phyloP scores from a whole-genome alignment of 37 sponge, comb jelly and placozoan genomes.

The Aplysina aerophoba region DNA sequence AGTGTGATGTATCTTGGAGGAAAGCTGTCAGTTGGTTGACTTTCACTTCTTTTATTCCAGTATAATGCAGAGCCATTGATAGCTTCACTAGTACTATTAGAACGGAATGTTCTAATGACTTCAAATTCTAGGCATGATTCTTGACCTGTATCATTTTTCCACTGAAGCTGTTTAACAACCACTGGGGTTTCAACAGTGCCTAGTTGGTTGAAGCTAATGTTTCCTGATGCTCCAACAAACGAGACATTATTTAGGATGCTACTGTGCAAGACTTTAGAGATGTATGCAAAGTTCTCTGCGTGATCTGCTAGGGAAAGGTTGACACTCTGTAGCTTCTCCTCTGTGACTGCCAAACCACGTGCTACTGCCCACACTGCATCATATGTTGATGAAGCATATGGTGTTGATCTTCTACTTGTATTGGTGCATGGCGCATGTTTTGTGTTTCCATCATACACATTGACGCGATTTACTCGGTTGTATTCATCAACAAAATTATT shows the following conservation, averaged over 20 bases:
- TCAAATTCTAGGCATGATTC: background rate
- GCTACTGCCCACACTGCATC: conserved; percentile 40
- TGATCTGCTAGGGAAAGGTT: conserved; percentile 11
- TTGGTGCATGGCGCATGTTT: background rate
- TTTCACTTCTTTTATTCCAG: too few species aligned
- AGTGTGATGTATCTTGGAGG: background rate
- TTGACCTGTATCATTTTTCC: background rate
- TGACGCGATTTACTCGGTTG: background rate
- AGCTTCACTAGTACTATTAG: too few species aligned
- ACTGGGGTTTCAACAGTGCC: too few species aligned
- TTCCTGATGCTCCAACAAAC: background rate
- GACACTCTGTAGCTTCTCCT: background rate
- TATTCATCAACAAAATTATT: background rate
- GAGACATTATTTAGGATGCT: background rate
- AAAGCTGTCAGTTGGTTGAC: background rate
- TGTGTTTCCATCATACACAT: background rate
- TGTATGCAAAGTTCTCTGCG: background rate
- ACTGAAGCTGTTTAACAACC: background rate
- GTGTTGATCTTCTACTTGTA: too few species aligned
- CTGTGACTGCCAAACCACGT: background rate
- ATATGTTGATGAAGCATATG: background rate
- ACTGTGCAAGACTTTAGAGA: background rate
- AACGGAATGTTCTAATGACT: too few species aligned
- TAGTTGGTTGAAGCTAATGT: background rate
- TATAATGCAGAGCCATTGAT: too few species aligned